Base-by-base conservation (phyloP, 2,888 invertebrate species). In the Drosophila pseudotalamancana region DNA sequence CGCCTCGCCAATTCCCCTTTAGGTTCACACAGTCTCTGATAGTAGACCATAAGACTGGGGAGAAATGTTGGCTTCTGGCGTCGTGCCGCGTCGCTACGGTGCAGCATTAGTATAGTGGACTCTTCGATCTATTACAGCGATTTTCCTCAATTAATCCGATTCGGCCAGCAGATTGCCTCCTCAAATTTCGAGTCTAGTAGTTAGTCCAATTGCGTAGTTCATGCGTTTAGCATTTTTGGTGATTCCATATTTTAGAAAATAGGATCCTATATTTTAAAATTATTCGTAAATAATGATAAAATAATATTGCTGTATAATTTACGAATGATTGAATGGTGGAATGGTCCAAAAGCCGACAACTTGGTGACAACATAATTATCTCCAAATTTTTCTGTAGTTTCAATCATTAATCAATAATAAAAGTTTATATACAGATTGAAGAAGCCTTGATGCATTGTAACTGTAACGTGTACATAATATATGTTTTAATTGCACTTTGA, bases 91-190 rank as follows among this genome's bases (percentile, higher is more conserved):
- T 27, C 32, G 27, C 25, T 11, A 31, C 40, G 12, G 2, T 49
- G 32, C 14, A 21, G 34, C 21, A n/a, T n/a, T n/a, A n/a, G n/a
- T n/a, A 27, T 16, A 18, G 16, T 11, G 31, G 9, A 25, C 29
- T 16, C 21, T 29, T n/a, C 43, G 29, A 67, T 53, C 50, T 23
- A 54, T 35, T 63, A 37, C 4, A 51, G 34, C 14, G 21, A 46
- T 51, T 51, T 55, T 50, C 9, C 9, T 27, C 35, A 51, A 51
- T 54, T 46, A 46, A 37, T 64, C 11, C 12, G 6, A 34, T 57
- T 29, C 8, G 31, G 23, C 9, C 32, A 12, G 6, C 14, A 34
- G 21, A 43, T 12, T 16, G 6, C 9, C 1, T 25, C 25, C 9
- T 25, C 25, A 9, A 9, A 9, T 25, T 25, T 25, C 25, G 1